phyloP scores from a whole-genome alignment of 2,888 invertebrate species.

The Ichneumoninae sp. region DNA sequence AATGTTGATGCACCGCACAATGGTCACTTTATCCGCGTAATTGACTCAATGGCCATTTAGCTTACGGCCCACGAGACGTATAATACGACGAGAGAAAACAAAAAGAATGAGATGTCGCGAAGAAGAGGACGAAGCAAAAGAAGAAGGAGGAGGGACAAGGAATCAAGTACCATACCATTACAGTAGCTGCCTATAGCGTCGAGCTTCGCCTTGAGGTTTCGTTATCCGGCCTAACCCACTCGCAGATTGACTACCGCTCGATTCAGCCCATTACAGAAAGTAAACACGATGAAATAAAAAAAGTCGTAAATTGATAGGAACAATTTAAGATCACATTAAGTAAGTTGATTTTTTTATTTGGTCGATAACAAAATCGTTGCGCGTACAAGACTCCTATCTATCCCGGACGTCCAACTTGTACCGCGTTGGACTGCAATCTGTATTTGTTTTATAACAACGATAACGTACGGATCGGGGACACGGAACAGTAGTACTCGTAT shows the following conservation, averaged over 20 bases:
- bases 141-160: slow-evolving; percentile 47
- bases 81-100: slow-evolving; percentile 44
- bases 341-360: slow-evolving; percentile 5
- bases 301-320: slow-evolving; percentile 7
- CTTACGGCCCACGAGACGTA: slow-evolving; percentile 73
- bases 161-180: slow-evolving; percentile 35
- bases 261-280: slow-evolving; percentile 11
- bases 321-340: not conserved
- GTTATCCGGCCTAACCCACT: slow-evolving; percentile 78
- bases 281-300: slow-evolving; percentile 8
- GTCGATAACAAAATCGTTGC: slow-evolving; percentile 5
- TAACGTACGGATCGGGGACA: slow-evolving; percentile 16
- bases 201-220: slow-evolving; percentile 72
- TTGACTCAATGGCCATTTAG: slow-evolving; percentile 83
- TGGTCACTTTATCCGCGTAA: slow-evolving; percentile 82
- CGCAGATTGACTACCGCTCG: slow-evolving; percentile 50
- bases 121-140: slow-evolving; percentile 14
- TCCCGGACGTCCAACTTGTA: not conserved
- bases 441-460: slow-evolving; percentile 37
- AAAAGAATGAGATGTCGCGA: slow-evolving; percentile 33
- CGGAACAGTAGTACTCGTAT: slow-evolving; percentile 38
- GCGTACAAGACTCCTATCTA: slow-evolving; percentile 39
- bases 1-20: slow-evolving; percentile 80
- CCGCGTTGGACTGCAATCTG: slow-evolving; percentile 12
- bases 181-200: slow-evolving; percentile 32